Evolutionary conservation across 2,888 invertebrate genomes (phyloP), one percentile per base, ranked within the genome.

Genomic region (Nemotelus nigrinus): DNA sequence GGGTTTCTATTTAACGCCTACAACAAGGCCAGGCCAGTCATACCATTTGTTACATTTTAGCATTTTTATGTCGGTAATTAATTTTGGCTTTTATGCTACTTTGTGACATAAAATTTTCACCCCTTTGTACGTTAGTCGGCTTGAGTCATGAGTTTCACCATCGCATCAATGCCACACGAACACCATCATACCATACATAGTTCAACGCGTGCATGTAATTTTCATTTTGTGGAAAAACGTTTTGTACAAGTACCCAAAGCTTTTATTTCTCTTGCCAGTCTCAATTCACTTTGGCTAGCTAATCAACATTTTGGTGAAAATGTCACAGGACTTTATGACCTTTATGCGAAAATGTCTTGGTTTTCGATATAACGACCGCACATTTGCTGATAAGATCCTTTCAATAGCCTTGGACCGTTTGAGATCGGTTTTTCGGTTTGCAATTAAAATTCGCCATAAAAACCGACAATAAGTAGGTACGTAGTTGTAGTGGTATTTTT

Each of bases 21-120:
- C 39, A 25, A 25, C 2, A 0, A n/a, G n/a, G 58, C 39, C 5
- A 10, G 6, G 58, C 39, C 39, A 39, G 58, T 58, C 25, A 25
- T 25, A 25, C 25, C 25, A 25, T 5, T 39, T 25, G 68, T 55
- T 10, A 74, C 74, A 74, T 74, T 74, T 75, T 75, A 53, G 64
- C 58, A 64, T 53, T 78, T 78, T 78, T 78, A 78, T 76, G 76
- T 70, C 41, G 57, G 78, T 76, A 78, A 78, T 78, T 78, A 78
- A 78, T 78, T 78, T 78, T 63, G 50, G 60, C 76, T 78, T 71
- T 78, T 78, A 78, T 78, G 68, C 68, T 76, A 64, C 44, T 78
- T 76, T 63, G 63, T 58, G 60, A 74, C 70, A 78, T 76, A 76
- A 78, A 78, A 78, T 55, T 76, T 70, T 68, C 76, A 64, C 78